Base-by-base conservation (phyloP, 2,888 invertebrate genomes). In the Scaptomyza tumidula region DNA sequence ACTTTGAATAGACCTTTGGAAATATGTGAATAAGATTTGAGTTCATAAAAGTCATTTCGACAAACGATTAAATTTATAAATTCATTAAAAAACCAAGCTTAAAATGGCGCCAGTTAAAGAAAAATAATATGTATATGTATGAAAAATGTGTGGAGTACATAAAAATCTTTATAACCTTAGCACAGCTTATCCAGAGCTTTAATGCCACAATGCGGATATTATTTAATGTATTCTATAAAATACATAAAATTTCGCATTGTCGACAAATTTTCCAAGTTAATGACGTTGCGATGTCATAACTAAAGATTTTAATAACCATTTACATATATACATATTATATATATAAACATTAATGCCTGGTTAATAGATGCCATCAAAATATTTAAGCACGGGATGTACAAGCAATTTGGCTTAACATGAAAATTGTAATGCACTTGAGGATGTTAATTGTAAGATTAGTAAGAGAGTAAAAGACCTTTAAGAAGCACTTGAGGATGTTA, bases 331-430 rank as follows among this genome's bases (percentile, higher is more conserved):
- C 16, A 44, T 37, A 63, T 14, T 46, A 39, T 6, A 9, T 9
- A 33, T 59, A 52, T 63, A 61, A 66, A 71, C 35, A 46, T 83
- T 75, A 59, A 83, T 78, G 14, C 59, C 46, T 41, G 27, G 27
- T 58, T 80, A 83, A 80, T 80, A 68, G 49, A 48, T 35, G 58
- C 45, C 53, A 83, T 80, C 66, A 83, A 83, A 83, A 80, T 63
- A 84, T 80, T 69, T 48, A 19, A 69, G 27, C 39, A 43, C 37
- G 16, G 49, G 58, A 49, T 49, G 56, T 61, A 43, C 24, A 7
- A 16, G 41, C 9, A 14, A 71, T 50, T 54, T 27, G 33, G 33
- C 2, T 41, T 41, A 50, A 46, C 39, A 33, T n/a, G 27, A 11
- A 66, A 66, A 16, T 35, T 41, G 45, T 45, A 67, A 45, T 33